Evolutionary conservation across 2,797 vertebrate genomes (phyloP), one percentile per base, ranked within the genome.

Genomic region (Channa striata): DNA sequence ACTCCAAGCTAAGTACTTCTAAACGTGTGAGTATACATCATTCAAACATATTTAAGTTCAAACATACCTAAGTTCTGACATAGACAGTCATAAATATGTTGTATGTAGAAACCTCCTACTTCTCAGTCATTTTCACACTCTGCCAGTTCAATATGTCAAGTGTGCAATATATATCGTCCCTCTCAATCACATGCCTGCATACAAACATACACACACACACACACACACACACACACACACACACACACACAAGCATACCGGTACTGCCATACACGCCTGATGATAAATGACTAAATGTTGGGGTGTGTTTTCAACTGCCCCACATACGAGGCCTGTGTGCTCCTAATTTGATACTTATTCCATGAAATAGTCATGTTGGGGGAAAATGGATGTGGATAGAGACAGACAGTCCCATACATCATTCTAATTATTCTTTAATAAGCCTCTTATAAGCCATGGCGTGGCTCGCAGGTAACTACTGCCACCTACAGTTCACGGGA

Each of bases 401-500:
- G 83, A 94, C 86, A 92, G 92, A 93, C 93, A 90, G 90, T 92
- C 89, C 84, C 93, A 94, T 93, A 92, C 84, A 93, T 93, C 92
- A 90, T 90, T 92, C 80, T 90, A 93, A 94, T 94, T 85, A 91
- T 93, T 93, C 90, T 93, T 92, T 93, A 93, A 93, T 93, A 93
- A 91, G 89, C 84, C 91, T 78, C 81, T 83, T 86, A 76, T 74
- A 73, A 77, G 72, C 62, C 63, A 44, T 63, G 54, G 53, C 72
- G 53, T 12, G 44, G 75, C 75, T 81, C 43, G 69, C 58, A 90
- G 89, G 92, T 86, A 82, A 91, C 93, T 93, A 93, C 92, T 95
- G 94, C 94, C 94, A 94, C 90, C 94, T 95, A 94, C 84, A 82
- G 94, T 78, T 81, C 56, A 23, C 49, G 51, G n/a, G 40, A 39